Conservation (phyloP, 2,113 vertebrate genomes). For the Panthera uncia region DNA sequence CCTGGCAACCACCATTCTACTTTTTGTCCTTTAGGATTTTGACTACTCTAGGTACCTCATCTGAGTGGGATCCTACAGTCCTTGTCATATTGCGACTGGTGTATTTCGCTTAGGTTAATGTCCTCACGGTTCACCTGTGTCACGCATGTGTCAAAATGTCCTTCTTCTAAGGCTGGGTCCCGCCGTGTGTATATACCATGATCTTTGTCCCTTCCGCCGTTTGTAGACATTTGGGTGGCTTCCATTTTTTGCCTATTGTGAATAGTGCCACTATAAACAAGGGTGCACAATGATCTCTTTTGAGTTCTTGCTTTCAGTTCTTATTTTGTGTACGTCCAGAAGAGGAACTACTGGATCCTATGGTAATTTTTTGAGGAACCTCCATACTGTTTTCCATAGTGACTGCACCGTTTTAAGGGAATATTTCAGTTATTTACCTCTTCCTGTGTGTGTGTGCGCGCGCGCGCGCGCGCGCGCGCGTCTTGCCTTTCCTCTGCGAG, state of each 20-base stretch:
- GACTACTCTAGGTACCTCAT: not conserved
- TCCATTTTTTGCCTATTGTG: not conserved
- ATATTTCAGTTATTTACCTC: not conserved
- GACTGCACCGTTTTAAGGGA: accelerated
- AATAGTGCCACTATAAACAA: accelerated
- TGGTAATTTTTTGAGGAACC: not conserved
- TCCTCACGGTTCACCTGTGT: not conserved
- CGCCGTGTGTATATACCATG: not conserved
- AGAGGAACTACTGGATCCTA: not conserved
- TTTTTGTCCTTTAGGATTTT: not conserved
- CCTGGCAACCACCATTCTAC: not conserved
- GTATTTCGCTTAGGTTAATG: not conserved
- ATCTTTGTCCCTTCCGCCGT: not conserved
- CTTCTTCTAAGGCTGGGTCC: not conserved
- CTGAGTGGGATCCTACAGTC: not conserved
- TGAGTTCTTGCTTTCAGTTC: not conserved
- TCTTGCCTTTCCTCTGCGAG: not conserved
- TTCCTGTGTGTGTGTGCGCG: accelerated
- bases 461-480: no score
- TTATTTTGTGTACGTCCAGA: not conserved
- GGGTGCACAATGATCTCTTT: not conserved
- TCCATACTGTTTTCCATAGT: not conserved
- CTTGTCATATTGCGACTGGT: not conserved
- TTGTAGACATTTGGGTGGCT: not conserved
- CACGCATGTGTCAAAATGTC: not conserved